A percentile compares a stretch with the other conserved stretches of the same genome.
phyloP scores from a whole-genome alignment of 2,888 invertebrate genomes.

The Rhogogaster chlorosoma region DNA sequence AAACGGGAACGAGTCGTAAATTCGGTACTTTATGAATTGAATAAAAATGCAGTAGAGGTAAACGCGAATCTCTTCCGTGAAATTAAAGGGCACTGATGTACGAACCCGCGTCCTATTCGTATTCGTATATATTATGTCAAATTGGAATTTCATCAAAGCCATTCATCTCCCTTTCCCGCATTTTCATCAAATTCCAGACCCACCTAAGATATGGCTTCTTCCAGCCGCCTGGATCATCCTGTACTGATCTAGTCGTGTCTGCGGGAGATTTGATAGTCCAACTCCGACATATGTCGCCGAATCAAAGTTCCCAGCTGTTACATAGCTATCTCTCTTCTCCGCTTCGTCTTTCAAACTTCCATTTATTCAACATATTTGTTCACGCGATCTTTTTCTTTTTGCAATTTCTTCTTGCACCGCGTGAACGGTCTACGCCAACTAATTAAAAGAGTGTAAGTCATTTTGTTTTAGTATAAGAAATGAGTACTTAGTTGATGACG shows the following conservation, averaged over 20 bases:
- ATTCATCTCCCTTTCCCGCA: neutral
- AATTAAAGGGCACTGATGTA: constrained; percentile 17
- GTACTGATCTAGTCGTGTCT: neutral
- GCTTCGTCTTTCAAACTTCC: no score
- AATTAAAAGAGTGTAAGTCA: neutral
- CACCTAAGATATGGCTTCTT: constrained; percentile 18
- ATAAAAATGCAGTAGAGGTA: neutral
- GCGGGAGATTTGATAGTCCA: neutral
- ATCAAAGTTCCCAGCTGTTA: neutral
- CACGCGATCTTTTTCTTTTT: neutral
- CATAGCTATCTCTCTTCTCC: no score
- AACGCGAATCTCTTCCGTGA: neutral
- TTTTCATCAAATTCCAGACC: constrained; percentile 34
- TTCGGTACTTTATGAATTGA: neutral
- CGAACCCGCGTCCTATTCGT: neutral
- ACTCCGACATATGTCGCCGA: neutral
- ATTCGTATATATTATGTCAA: neutral
- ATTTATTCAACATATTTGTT: no score
- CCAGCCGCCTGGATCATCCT: neutral
- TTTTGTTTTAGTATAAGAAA: neutral
- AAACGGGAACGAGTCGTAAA: neutral
- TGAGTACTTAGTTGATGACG: neutral
- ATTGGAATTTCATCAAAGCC: constrained; percentile 34
- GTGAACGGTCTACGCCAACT: neutral
- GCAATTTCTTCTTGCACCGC: neutral